Percentiles rank a stretch among this genome's conserved stretches.
Conservation (phyloP, 2,888 invertebrate genomes). For the Sphaeridia pumilis region DNA sequence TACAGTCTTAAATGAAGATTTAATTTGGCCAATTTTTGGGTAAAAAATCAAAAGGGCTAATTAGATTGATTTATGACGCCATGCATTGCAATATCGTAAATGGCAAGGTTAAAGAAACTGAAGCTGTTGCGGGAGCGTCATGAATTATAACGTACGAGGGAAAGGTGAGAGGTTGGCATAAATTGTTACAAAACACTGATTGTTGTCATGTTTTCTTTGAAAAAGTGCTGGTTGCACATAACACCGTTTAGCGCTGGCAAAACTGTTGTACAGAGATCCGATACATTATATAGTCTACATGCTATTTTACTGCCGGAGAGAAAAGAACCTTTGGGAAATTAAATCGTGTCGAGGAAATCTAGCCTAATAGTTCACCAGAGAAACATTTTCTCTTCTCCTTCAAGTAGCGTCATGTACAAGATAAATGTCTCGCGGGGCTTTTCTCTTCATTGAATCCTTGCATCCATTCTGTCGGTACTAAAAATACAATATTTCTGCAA, state of each 20-base stretch:
- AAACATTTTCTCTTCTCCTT: constrained; percentile 17
- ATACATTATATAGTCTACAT: neutral
- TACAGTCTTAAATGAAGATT: too few species aligned
- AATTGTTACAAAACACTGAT: constrained; percentile 1
- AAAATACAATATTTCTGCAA: too few species aligned
- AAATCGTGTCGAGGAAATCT: constrained; percentile 17
- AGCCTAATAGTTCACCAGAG: constrained; percentile 25
- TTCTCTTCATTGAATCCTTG: too few species aligned
- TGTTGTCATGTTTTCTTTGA: constrained; percentile 1
- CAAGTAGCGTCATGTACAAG: neutral
- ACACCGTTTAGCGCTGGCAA: neutral
- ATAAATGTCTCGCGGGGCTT: neutral
- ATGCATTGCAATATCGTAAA: too few species aligned
- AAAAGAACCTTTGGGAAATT: constrained; percentile 27
- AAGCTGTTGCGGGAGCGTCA: neutral
- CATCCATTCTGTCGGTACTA: too few species aligned
- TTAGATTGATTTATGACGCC: too few species aligned
- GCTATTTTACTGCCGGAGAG: neutral
- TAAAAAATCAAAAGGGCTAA: neutral
- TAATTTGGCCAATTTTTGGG: too few species aligned
- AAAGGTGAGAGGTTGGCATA: constrained; percentile 2
- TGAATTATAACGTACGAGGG: neutral
- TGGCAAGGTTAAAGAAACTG: neutral
- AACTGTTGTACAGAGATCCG: constrained; percentile 1
- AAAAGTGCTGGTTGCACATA: neutral